Evolutionary conservation across 2,113 vertebrate genomes (phyloP).

Genomic region (cattle (Bos taurus)): DNA sequence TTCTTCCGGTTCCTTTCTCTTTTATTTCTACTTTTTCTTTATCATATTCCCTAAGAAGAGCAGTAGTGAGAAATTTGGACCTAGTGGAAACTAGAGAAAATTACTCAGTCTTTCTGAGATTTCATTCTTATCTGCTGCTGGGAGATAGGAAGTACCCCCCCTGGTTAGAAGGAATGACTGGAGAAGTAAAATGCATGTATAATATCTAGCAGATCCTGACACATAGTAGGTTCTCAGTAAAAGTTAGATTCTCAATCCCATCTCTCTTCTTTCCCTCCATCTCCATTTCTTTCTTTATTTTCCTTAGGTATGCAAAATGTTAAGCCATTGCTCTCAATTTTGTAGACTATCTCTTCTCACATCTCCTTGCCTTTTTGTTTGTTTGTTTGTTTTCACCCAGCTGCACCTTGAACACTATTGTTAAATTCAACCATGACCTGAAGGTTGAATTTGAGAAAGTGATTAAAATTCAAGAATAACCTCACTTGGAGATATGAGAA

Average conservation of each 20-base stretch:
- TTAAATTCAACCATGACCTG: not conserved
- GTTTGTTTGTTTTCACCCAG: not conserved
- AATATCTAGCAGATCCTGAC: not conserved
- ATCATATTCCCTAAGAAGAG: not conserved
- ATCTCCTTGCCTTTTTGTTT: not conserved
- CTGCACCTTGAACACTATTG: not conserved
- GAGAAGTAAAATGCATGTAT: not conserved
- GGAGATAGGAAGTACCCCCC: not conserved
- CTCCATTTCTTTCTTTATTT: not conserved
- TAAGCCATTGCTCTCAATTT: not conserved
- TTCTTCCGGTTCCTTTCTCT: not conserved
- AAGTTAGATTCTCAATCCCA: not conserved
- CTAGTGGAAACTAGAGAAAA: not conserved
- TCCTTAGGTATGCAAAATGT: not conserved
- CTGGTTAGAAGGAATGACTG: not conserved
- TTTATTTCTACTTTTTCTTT: not conserved
- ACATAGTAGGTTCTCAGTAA: not conserved
- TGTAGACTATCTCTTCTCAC: not conserved
- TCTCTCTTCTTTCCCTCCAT: not conserved
- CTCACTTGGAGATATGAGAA: not conserved
- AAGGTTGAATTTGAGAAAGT: slow-evolving; percentile 18
- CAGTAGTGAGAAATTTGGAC: not conserved
- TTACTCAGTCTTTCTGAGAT: not conserved
- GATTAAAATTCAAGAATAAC: slow-evolving; percentile 8
- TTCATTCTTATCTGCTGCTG: not conserved